A percentile compares a stretch with the other conserved stretches of the same genome.
Conservation (phyloP, 2,888 invertebrate genomes). For the Dynastes hyllus region DNA sequence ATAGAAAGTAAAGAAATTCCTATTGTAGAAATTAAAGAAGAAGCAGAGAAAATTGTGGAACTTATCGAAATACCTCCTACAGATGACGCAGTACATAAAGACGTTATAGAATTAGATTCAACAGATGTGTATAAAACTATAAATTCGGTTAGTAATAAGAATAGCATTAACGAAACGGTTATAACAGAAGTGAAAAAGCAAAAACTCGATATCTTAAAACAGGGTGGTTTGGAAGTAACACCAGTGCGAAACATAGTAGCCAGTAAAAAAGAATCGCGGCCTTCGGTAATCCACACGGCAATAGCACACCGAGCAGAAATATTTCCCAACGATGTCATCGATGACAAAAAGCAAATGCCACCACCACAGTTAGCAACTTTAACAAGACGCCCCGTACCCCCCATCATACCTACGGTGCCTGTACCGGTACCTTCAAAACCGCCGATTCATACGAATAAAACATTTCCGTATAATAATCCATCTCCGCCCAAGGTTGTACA, state of each 20-base stretch:
- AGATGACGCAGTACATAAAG: conserved; percentile 76
- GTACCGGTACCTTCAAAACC: conserved; percentile 40
- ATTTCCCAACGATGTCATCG: conserved; percentile 46
- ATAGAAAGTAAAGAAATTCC: conserved; percentile 76
- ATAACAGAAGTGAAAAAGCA: conserved; percentile 77
- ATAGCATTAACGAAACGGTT: conserved; percentile 65
- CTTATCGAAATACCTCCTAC: conserved; percentile 74
- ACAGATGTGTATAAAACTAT: conserved; percentile 58
- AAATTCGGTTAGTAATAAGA: conserved; percentile 58
- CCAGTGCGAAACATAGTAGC: conserved; percentile 72
- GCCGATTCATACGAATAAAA: conserved; percentile 15
- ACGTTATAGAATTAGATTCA: conserved; percentile 78
- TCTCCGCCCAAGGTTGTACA: conserved; percentile 77
- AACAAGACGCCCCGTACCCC: conserved; percentile 61
- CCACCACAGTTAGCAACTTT: conserved; percentile 58
- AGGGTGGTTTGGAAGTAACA: conserved; percentile 84
- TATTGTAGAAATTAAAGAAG: conserved; percentile 63
- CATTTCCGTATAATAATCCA: conserved; percentile 56
- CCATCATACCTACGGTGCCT: conserved; percentile 34
- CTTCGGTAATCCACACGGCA: conserved; percentile 64
- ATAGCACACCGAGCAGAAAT: conserved; percentile 36
- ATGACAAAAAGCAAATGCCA: conserved; percentile 62
- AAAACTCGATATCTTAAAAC: conserved; percentile 83
- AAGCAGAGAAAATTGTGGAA: conserved; percentile 55
- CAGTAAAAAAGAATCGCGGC: conserved; percentile 64